A percentile compares a stretch with the other conserved stretches of the same genome.
phyloP scores from a whole-genome alignment of 2,797 vertebrate species.

The Nyctalus aviator region DNA sequence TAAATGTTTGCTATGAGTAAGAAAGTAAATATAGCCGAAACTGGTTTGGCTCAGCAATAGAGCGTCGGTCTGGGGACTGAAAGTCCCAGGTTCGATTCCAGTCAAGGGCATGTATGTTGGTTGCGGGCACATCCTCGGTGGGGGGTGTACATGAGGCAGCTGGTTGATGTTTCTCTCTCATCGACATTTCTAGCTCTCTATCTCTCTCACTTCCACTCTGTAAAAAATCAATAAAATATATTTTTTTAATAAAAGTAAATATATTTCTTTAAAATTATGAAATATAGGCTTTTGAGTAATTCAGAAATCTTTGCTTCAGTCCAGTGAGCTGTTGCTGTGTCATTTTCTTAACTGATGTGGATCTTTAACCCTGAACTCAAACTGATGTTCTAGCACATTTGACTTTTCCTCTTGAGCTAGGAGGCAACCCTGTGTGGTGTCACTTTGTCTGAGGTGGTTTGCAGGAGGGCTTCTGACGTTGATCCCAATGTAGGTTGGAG shows the following conservation, averaged over 20 bases:
- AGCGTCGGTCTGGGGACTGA: too few species aligned
- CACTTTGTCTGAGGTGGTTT: background rate
- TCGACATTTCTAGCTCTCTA: too few species aligned
- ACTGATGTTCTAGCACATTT: background rate
- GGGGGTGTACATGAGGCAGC: too few species aligned
- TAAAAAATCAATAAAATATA: too few species aligned
- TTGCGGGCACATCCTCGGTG: too few species aligned
- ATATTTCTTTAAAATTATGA: background rate
- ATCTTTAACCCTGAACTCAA: background rate
- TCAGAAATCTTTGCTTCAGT: background rate
- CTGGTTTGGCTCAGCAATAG: too few species aligned
- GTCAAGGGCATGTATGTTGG: too few species aligned
- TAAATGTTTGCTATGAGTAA: background rate
- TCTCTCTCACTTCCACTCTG: too few species aligned
- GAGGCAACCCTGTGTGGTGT: background rate
- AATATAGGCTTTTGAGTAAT: background rate
- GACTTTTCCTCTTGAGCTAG: background rate
- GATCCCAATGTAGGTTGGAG: background rate
- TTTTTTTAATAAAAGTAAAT: too few species aligned
- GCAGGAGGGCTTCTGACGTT: background rate
- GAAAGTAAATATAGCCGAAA: background rate
- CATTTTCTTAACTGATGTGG: background rate
- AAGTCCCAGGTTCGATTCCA: too few species aligned
- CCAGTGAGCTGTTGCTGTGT: background rate
- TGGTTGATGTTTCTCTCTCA: too few species aligned